A percentile compares a stretch with the other conserved stretches of the same genome.
phyloP scores from a whole-genome alignment of 2,888 invertebrate genomes.

The Dioctria linearis region DNA sequence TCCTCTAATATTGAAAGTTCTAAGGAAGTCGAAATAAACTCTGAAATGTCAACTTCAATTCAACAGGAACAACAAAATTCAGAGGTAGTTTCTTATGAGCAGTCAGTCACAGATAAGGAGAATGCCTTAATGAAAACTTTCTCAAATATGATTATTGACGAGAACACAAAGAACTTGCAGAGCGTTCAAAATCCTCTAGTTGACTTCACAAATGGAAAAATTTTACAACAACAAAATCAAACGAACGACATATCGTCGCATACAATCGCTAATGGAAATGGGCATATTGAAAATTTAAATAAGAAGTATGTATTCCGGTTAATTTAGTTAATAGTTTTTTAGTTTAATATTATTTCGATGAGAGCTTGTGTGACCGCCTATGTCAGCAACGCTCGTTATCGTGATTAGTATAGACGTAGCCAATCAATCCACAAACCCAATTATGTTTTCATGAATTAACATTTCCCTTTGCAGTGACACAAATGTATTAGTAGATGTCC shows the following conservation, averaged over 20 bases:
- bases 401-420: too few relatives aligned
- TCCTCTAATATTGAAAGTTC: conserved; percentile 50
- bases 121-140: conserved; percentile 69
- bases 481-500: conserved; percentile 68
- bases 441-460: too few relatives aligned
- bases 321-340: not conserved
- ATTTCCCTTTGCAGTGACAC: conserved; percentile 65
- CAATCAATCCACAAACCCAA: too few relatives aligned
- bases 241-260: conserved; percentile 56
- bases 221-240: conserved; percentile 51
- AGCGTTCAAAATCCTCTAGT: conserved; percentile 60
- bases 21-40: conserved; percentile 55
- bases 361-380: too few relatives aligned
- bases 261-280: conserved; percentile 69
- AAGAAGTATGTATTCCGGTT: conserved; percentile 66
- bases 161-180: conserved; percentile 68
- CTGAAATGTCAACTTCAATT: conserved; percentile 55
- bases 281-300: conserved; percentile 70
- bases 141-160: conserved; percentile 69
- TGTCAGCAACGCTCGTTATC: too few relatives aligned
- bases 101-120: conserved; percentile 71
- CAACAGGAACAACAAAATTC: conserved; percentile 50
- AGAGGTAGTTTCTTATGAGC: conserved; percentile 65
- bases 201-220: conserved; percentile 69
- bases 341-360: not conserved